A percentile compares a stretch with the other conserved stretches of the same genome.
Evolutionary conservation across 2,113 vertebrate genomes (phyloP).

Genomic region (Machaerirhynchus nigripectus): DNA sequence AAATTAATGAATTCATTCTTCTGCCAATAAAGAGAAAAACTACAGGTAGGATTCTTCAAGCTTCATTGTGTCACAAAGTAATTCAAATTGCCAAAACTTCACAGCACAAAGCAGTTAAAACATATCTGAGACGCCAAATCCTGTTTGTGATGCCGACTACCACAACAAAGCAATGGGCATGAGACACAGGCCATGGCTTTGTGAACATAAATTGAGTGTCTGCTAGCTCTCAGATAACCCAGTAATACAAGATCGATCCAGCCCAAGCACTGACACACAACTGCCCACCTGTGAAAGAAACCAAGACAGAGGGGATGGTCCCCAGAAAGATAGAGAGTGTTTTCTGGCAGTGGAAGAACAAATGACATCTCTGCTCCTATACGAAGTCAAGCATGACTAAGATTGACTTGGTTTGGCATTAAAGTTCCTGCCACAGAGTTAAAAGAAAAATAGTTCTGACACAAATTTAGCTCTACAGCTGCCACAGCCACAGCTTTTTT

Average conservation of each 20-base stretch:
- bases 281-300: neutral
- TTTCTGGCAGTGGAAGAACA: neutral
- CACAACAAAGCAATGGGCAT: neutral
- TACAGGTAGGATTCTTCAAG: neutral
- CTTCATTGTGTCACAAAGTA: neutral
- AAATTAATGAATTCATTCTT: neutral
- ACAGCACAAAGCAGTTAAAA: neutral
- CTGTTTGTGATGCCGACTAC: neutral
- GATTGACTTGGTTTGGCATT: neutral
- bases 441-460: neutral
- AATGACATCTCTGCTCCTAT: neutral
- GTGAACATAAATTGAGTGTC: neutral
- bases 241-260: neutral
- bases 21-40: neutral
- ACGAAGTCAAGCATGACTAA: neutral
- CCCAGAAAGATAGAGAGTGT: neutral
- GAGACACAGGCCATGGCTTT: neutral
- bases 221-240: neutral
- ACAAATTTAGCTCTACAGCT: neutral
- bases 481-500: neutral
- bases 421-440: neutral
- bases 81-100: neutral
- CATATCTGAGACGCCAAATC: neutral
- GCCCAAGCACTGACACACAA: neutral
- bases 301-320: fast-evolving